A percentile compares a stretch with the other conserved stretches of the same genome.
phyloP scores from a whole-genome alignment of 2,888 invertebrate species.

The Busseola fusca region DNA sequence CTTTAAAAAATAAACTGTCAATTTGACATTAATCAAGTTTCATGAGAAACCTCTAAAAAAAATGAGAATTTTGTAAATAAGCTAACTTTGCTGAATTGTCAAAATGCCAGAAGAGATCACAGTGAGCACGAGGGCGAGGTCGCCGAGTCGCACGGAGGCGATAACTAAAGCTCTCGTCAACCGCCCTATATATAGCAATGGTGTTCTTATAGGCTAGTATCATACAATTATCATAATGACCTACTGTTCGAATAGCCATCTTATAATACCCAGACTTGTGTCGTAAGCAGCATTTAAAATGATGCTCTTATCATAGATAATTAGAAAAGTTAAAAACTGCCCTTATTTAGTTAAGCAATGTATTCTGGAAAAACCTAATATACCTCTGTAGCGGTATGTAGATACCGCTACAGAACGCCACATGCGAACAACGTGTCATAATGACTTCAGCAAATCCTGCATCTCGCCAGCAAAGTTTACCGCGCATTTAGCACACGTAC shows the following conservation, averaged over 20 bases:
- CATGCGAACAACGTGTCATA: no score
- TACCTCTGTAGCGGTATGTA: no score
- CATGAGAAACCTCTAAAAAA: constrained; percentile 1
- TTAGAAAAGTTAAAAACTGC: background rate
- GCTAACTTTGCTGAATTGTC: constrained; percentile 1
- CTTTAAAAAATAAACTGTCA: constrained; percentile 26
- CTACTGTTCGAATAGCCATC: background rate
- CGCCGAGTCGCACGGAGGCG: constrained; percentile 78
- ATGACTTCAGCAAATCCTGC: no score
- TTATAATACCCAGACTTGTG: background rate
- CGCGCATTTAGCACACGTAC: no score
- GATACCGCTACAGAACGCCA: no score
- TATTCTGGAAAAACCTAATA: background rate
- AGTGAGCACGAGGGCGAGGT: constrained; percentile 75
- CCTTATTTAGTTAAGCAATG: background rate
- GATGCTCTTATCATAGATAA: background rate
- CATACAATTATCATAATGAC: background rate
- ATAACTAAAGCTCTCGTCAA: constrained; percentile 73
- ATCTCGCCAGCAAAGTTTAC: no score
- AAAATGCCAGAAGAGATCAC: constrained; percentile 40
- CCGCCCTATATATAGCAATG: constrained; percentile 70
- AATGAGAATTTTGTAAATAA: background rate
- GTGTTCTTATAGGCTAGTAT: constrained; percentile 79
- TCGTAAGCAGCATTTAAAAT: background rate
- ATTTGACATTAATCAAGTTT: constrained; percentile 9